phyloP scores from a whole-genome alignment of 2,113 vertebrate genomes.

The Anoura caudifer region DNA sequence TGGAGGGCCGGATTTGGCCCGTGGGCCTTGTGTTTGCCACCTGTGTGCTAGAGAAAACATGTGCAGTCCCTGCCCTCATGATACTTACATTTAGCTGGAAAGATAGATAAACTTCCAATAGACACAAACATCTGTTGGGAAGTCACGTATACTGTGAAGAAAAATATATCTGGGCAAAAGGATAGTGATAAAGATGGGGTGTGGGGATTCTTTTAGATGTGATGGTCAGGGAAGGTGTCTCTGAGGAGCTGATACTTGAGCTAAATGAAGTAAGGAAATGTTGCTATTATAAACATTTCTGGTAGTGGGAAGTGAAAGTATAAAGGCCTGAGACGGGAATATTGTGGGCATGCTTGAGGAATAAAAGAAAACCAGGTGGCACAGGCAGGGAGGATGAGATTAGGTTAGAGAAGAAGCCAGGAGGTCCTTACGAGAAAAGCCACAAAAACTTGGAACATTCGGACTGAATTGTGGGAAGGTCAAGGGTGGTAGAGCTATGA shows the following conservation, averaged over 20 bases:
- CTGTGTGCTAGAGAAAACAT: neutral
- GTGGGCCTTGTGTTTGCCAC: too few species aligned
- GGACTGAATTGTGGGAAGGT: neutral
- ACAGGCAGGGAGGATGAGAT: neutral
- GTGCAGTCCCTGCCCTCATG: neutral
- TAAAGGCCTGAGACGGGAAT: neutral
- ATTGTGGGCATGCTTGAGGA: neutral
- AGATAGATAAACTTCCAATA: neutral
- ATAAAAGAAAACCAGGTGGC: neutral
- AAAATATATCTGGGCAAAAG: neutral
- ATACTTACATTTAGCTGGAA: neutral
- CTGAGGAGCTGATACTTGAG: neutral
- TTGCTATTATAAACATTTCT: neutral
- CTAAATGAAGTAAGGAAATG: neutral
- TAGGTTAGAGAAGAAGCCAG: neutral
- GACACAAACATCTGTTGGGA: neutral
- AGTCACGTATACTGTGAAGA: neutral
- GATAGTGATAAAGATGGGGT: neutral
- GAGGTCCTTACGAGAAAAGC: neutral
- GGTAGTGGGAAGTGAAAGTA: neutral
- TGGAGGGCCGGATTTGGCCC: too few species aligned
- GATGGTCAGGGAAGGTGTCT: neutral
- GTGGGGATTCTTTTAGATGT: neutral
- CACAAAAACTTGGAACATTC: neutral
- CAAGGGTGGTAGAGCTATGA: neutral